A percentile compares a stretch with the other conserved stretches of the same genome.
phyloP scores from a whole-genome alignment of 2,888 invertebrate species.

The Clostera curtula region DNA sequence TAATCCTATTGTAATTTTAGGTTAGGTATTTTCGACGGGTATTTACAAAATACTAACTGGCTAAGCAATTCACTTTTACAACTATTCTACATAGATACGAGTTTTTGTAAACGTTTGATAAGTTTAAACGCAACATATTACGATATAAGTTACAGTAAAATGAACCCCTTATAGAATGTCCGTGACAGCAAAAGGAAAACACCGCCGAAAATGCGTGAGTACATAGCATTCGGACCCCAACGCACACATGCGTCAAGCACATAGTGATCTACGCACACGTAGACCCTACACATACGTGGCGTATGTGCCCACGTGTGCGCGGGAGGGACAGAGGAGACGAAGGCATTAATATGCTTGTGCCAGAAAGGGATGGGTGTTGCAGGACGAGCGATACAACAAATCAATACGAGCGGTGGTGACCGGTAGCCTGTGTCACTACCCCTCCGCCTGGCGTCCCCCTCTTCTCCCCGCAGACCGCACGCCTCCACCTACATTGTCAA shows the following conservation, averaged over 20 bases:
- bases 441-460: constrained; percentile 30
- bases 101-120: too few species aligned
- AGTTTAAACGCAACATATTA: too few species aligned
- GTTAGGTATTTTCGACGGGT: too few species aligned
- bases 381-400: constrained; percentile 77
- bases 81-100: too few species aligned
- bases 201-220: constrained; percentile 54
- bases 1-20: too few species aligned
- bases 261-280: constrained; percentile 40
- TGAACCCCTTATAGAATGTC: constrained; percentile 15
- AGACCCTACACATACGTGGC: constrained; percentile 38
- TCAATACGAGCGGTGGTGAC: constrained; percentile 76
- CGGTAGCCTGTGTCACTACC: constrained; percentile 75
- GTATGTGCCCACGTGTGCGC: constrained; percentile 59
- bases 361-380: constrained; percentile 60
- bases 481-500: constrained; percentile 71
- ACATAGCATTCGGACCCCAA: constrained; percentile 67
- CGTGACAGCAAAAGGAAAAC: constrained; percentile 37
- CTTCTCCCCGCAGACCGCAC: constrained; percentile 56
- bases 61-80: too few species aligned
- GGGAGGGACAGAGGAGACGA: constrained; percentile 50
- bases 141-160: constrained; percentile 7
- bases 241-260: constrained; percentile 46
- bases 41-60: too few species aligned
- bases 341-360: constrained; percentile 28